These are phyloP conservation scores for Sitta europaea DNA, from an alignment of 2,113 vertebrate species.

Conservation along the genomic window DNA sequence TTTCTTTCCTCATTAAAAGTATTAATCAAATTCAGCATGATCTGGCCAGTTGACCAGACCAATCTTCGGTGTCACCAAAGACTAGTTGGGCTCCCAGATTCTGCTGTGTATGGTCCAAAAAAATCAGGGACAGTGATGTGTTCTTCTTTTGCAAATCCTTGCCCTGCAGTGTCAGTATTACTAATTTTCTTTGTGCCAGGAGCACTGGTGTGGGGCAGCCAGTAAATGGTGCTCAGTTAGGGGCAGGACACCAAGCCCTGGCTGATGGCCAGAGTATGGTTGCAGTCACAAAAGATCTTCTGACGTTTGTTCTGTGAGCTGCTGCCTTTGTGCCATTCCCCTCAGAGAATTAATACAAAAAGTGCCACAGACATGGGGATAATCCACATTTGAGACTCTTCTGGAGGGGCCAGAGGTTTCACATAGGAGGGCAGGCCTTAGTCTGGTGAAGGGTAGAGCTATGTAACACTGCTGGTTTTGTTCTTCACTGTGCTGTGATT, in stretches of 20 bases:
- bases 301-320: neutral
- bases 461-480: neutral
- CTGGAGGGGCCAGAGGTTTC: neutral
- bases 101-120: neutral
- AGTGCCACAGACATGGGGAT: no score
- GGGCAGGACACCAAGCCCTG: neutral
- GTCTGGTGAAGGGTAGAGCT: neutral
- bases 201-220: neutral
- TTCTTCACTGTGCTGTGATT: neutral
- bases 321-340: neutral
- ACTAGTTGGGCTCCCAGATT: neutral
- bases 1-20: neutral
- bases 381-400: neutral
- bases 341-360: neutral
- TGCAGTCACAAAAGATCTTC: neutral
- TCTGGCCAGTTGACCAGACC: neutral
- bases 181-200: neutral
- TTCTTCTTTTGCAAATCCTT: neutral
- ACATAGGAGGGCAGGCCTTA: neutral
- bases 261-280: neutral
- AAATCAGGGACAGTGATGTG: neutral
- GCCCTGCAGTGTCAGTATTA: neutral
- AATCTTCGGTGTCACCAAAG: neutral
- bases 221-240: neutral
- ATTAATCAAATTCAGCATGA: neutral